A percentile compares a stretch with the other conserved stretches of the same genome.
These are phyloP conservation scores for Hylaea fasciaria DNA, from an alignment of 2,888 invertebrate species.

Conservation along the genomic window DNA sequence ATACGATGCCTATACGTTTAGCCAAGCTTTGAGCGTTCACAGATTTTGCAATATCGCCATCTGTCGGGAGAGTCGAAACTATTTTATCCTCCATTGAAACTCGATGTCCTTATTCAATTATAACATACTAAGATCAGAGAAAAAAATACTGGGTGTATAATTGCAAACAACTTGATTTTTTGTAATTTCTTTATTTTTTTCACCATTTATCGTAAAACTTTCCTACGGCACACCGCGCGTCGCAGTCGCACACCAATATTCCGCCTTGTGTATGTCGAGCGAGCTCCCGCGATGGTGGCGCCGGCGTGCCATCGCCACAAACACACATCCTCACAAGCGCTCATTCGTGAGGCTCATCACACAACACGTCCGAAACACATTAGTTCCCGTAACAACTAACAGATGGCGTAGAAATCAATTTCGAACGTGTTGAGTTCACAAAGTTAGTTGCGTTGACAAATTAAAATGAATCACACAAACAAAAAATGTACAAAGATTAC, in stretches of 20 bases:
- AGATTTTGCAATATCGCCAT: no score
- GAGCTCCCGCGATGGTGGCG: conserved; percentile 35
- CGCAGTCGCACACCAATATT: conserved; percentile 80
- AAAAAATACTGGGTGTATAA: conserved; percentile 20
- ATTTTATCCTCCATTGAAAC: no score
- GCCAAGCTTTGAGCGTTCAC: no score
- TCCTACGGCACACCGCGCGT: conserved; percentile 82
- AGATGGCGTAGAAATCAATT: conserved; percentile 46
- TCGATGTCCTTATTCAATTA: no score
- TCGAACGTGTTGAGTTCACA: conserved; percentile 56
- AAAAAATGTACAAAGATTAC: conserved; percentile 62
- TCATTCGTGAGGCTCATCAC: conserved; percentile 53
- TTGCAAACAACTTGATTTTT: conserved; percentile 53
- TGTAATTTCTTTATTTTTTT: conserved; percentile 84
- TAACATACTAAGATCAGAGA: no score
- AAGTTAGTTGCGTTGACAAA: conserved; percentile 30
- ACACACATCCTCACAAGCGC: conserved; percentile 37
- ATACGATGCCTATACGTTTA: no score
- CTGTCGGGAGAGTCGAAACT: no score
- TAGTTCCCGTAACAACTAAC: conserved; percentile 34
- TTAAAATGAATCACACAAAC: conserved; percentile 54
- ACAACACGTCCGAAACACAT: conserved; percentile 45
- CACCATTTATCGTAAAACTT: conserved; percentile 85
- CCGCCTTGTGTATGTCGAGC: conserved; percentile 82
- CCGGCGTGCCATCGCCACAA: conserved; percentile 21